A percentile compares a stretch with the other conserved stretches of the same genome.
phyloP scores from a whole-genome alignment of 2,888 invertebrate species.

The Gastrophysa polygoni region DNA sequence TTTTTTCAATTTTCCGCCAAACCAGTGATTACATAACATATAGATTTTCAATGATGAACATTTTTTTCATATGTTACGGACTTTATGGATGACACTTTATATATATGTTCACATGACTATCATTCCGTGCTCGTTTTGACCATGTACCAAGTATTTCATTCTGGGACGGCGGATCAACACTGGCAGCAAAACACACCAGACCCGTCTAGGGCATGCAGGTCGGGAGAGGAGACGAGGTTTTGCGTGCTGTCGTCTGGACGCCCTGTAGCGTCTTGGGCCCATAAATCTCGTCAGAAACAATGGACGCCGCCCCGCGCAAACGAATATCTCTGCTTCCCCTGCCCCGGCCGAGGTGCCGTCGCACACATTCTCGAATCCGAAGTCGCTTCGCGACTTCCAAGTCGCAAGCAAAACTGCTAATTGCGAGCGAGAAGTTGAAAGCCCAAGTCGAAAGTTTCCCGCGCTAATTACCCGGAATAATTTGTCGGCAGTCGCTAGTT shows the following conservation, averaged over 20 bases:
- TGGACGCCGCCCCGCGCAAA: background rate
- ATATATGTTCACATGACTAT: no score
- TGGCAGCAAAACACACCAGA: no score
- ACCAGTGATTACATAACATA: no score
- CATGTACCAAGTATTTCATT: no score
- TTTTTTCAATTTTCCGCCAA: no score
- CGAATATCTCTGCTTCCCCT: background rate
- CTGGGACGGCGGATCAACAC: no score
- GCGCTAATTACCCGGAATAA: slow-evolving; percentile 68
- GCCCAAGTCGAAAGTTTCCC: slow-evolving; percentile 57
- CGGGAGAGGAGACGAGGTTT: no score
- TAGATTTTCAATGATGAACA: no score
- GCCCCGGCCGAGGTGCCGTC: background rate
- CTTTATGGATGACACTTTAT: no score
- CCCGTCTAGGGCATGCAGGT: no score
- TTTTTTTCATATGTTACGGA: no score
- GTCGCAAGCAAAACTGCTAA: slow-evolving; percentile 15
- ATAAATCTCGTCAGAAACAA: background rate
- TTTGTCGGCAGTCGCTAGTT: slow-evolving; percentile 59
- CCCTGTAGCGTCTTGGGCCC: background rate
- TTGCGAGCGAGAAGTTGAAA: slow-evolving; percentile 14
- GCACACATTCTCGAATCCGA: background rate
- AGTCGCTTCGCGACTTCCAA: background rate
- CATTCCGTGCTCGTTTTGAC: no score
- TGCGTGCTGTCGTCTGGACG: background rate